Evolutionary conservation across 2,888 invertebrate species (phyloP), one percentile per base, ranked within the genome.

Genomic region (Galerucella calmariensis): DNA sequence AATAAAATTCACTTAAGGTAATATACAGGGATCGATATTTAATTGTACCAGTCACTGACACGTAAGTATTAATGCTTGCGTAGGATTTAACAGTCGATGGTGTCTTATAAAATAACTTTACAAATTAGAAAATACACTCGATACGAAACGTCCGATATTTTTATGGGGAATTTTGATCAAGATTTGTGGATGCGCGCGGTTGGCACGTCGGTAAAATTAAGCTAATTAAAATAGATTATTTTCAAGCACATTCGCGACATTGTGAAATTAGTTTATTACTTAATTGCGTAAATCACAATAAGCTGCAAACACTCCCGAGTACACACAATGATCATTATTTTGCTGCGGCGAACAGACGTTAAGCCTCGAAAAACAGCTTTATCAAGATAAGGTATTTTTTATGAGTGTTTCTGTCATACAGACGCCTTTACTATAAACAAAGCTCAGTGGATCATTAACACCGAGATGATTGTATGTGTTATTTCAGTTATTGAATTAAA

Each of bases 201-300:
- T 76, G 76, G 76, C 76, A 74, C 69, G 76, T 68, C 56, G 68
- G 62, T 72, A 63, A 72, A 76, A 76, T 76, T 76, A 72, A 73
- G 67, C 76, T 76, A 76, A 76, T 76, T 76, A 76, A 76, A 76
- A 76, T 74, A 72, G 66, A 72, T 76, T 76, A 74, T 74, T 74
- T 69, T 66, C 67, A 72, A 74, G 74, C 76, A 61, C 67, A 76
- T 75, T 77, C 74, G 66, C 69, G 77, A 77, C 77, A 75, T 77
- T 77, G 75, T 73, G 75, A 77, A 75, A 77, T 77, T 77, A 77
- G 74, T 63, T 71, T 75, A 72, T 72, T 75, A 72, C 65, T 69
- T 75, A 78, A 78, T 75, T 78, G 72, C 70, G 72, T 74, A 72
- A 78, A 78, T 74, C 78, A 78, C 76, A 78, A 78, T 76, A 74